phyloP scores from a whole-genome alignment of 2,888 invertebrate species.

The Drosophila sordidula region DNA sequence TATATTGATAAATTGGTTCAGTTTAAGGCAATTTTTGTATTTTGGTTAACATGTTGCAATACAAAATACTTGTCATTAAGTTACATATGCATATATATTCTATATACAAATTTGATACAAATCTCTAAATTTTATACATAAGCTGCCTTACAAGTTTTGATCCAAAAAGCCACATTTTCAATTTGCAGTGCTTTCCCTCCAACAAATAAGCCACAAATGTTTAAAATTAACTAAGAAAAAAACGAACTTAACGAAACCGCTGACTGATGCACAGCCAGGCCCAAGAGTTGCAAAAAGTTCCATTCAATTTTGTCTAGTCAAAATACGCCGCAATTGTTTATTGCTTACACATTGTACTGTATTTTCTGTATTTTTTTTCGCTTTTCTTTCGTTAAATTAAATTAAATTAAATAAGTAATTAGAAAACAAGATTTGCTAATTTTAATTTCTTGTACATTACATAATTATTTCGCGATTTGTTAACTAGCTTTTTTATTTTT shows the following conservation, averaged over 20 bases:
- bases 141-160: conserved; percentile 9
- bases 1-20: conserved; percentile 17
- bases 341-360: conserved; percentile 51
- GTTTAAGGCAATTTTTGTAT: conserved; percentile 61
- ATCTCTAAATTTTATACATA: conserved; percentile 40
- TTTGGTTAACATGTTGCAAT: conserved; percentile 50
- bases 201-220: conserved; percentile 7
- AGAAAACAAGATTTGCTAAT: conserved; percentile 65
- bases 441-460: conserved; percentile 63
- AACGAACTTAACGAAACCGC: neutral
- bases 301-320: conserved; percentile 30
- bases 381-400: conserved; percentile 85
- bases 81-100: conserved; percentile 46
- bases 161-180: conserved; percentile 6
- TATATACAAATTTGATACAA: conserved; percentile 60
- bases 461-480: conserved; percentile 61
- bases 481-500: conserved; percentile 40
- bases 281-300: conserved; percentile 6
- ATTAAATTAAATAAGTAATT: conserved; percentile 72
- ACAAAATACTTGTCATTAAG: conserved; percentile 52
- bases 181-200: neutral
- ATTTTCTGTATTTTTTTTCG: conserved; percentile 58
- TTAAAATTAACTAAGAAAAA: conserved; percentile 8
- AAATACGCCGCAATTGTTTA: conserved; percentile 29
- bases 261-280: neutral